phyloP scores from a whole-genome alignment of 2,888 invertebrate genomes.

The Coleophora deauratella region DNA sequence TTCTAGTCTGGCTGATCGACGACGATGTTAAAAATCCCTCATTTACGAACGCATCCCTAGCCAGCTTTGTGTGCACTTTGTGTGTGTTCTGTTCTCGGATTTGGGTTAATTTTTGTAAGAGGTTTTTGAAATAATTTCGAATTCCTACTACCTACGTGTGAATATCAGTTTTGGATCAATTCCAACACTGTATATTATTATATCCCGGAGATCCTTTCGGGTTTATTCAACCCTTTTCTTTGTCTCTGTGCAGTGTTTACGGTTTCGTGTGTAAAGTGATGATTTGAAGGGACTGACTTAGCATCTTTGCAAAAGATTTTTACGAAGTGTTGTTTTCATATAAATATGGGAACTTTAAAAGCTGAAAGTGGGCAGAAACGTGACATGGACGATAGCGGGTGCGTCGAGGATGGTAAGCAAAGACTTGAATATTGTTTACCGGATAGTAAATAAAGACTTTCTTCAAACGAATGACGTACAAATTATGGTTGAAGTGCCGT shows the following conservation, averaged over 20 bases:
- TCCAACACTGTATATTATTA: conserved; percentile 39
- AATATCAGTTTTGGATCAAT: conserved; percentile 35
- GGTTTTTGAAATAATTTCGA: neutral
- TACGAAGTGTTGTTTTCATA: neutral
- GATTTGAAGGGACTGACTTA: conserved; percentile 2
- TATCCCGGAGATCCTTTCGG: conserved; percentile 23
- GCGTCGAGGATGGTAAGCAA: conserved; percentile 41
- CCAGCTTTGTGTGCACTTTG: too few species aligned
- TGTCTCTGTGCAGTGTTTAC: conserved; percentile 35
- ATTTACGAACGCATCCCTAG: too few species aligned
- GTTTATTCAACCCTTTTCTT: conserved; percentile 20
- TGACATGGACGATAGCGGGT: conserved; percentile 47
- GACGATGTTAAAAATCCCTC: too few species aligned
- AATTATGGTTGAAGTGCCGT: too few species aligned
- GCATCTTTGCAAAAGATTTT: too few species aligned
- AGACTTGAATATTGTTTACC: neutral
- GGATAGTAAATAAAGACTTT: too few species aligned
- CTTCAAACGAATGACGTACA: too few species aligned
- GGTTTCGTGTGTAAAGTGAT: conserved; percentile 9
- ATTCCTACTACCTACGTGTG: too few species aligned
- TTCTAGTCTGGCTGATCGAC: too few species aligned
- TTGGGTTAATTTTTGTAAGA: too few species aligned
- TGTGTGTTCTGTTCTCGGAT: too few species aligned
- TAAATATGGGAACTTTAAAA: conserved; percentile 40
- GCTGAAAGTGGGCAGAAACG: conserved; percentile 27